phyloP scores from a whole-genome alignment of 2,888 invertebrate genomes.

The Mythimna ferrago region DNA sequence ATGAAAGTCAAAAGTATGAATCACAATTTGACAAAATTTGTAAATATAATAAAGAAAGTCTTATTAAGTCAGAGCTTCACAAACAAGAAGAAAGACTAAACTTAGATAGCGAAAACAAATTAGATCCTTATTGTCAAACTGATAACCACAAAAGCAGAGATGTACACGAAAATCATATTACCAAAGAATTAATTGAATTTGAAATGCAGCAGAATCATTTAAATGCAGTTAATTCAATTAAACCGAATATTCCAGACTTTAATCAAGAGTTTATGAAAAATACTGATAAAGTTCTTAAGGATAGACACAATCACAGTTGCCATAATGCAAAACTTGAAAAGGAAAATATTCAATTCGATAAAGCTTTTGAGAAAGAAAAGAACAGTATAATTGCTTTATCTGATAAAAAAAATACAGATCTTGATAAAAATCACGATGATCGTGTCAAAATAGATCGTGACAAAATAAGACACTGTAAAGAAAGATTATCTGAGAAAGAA shows the following conservation, averaged over 20 bases:
- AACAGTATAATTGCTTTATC: conserved; percentile 41
- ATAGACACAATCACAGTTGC: conserved; percentile 73
- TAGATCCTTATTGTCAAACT: conserved; percentile 43
- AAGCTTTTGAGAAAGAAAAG: conserved; percentile 82
- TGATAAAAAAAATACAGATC: conserved; percentile 74
- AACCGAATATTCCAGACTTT: conserved; percentile 62
- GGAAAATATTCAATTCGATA: conserved; percentile 87
- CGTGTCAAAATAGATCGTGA: conserved; percentile 83
- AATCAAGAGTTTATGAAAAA: conserved; percentile 73
- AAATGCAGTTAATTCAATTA: conserved; percentile 73
- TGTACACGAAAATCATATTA: conserved; percentile 70
- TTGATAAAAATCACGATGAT: conserved; percentile 83
- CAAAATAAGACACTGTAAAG: conserved; percentile 78
- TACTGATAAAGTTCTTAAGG: conserved; percentile 76
- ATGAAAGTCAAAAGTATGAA: conserved; percentile 71
- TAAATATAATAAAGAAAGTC: conserved; percentile 72
- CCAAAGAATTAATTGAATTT: conserved; percentile 76
- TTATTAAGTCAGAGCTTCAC: conserved; percentile 70
- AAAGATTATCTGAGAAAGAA: conserved; percentile 80
- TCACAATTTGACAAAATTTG: conserved; percentile 68
- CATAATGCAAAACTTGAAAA: conserved; percentile 80
- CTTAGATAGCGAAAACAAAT: conserved; percentile 69
- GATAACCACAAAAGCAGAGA: conserved; percentile 67
- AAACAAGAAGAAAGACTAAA: conserved; percentile 72
- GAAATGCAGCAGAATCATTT: conserved; percentile 76